phyloP scores from a whole-genome alignment of 2,113 vertebrate species.

The Chamaetylas fuelleborni region DNA sequence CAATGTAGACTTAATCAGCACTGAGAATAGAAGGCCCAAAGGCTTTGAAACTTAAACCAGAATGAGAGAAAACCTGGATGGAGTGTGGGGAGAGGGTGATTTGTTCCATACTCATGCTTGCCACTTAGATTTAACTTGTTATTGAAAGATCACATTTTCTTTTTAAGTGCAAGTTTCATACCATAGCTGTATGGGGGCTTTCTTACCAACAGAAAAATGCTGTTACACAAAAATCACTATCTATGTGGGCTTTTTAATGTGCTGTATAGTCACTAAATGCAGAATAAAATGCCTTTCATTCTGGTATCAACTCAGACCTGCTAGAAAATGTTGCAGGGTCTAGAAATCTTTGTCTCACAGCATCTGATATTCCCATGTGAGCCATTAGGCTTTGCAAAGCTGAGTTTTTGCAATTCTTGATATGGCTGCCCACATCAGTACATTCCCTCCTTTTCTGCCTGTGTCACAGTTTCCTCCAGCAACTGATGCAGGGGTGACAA shows the following conservation, averaged over 20 bases:
- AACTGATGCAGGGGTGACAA: not conserved
- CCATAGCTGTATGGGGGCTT: not conserved
- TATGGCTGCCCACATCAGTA: not conserved
- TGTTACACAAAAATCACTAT: not conserved
- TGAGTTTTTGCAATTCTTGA: not conserved
- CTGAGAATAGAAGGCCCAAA: conserved; percentile 44
- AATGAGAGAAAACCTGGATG: not conserved
- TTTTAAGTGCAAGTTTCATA: not conserved
- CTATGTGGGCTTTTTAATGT: not conserved
- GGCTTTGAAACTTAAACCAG: conserved; percentile 33
- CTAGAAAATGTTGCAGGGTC: not conserved
- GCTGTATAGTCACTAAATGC: not conserved
- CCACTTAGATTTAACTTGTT: conserved; percentile 6
- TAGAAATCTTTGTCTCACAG: not conserved
- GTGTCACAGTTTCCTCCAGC: not conserved
- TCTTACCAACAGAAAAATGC: not conserved
- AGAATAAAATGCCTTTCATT: not conserved
- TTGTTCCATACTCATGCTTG: not conserved
- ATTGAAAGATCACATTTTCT: not conserved
- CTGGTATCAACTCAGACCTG: not conserved
- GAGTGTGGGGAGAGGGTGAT: not conserved
- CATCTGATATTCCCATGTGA: not conserved
- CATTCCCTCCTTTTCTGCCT: not conserved
- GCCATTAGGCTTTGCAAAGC: not conserved
- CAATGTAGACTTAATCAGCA: conserved; percentile 42